These are phyloP conservation scores for Drosophila subobscura DNA, from an alignment of 1,140 invertebrate species.

Conservation along the genomic window DNA sequence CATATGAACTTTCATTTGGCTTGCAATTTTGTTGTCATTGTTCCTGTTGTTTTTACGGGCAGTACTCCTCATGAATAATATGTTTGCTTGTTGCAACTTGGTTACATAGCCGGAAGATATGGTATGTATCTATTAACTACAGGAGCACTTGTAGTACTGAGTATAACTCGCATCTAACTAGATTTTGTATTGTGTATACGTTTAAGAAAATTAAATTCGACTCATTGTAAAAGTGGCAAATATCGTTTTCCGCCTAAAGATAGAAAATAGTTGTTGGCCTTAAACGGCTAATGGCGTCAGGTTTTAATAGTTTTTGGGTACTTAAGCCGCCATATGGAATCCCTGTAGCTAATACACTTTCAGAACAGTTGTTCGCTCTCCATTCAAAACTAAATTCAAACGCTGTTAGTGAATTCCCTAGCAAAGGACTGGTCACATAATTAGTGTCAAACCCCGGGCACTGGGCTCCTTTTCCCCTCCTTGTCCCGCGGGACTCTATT, in stretches of 20 bases:
- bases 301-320: too few species aligned
- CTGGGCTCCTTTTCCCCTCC: neutral
- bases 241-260: too few species aligned
- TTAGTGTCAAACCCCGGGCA: conserved; percentile 44
- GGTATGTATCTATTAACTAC: neutral
- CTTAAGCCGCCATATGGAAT: too few species aligned
- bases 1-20: conserved; percentile 71
- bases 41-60: conserved; percentile 9
- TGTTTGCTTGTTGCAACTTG: conserved; percentile 23
- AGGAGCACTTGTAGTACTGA: too few species aligned
- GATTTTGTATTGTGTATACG: too few species aligned
- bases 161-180: too few species aligned
- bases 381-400: neutral
- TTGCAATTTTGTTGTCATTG: conserved; percentile 47
- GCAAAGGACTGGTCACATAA: conserved; percentile 38
- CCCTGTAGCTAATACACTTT: too few species aligned
- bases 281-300: too few species aligned
- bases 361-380: neutral
- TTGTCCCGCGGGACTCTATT: neutral
- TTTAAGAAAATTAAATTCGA: too few species aligned
- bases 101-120: conserved; percentile 14
- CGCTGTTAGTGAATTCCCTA: neutral
- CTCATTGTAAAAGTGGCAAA: too few species aligned
- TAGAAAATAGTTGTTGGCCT: too few species aligned
- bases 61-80: conserved; percentile 48